A percentile compares a stretch with the other conserved stretches of the same genome.
phyloP scores from a whole-genome alignment of 1,140 invertebrate species.

The Papilio helenus region DNA sequence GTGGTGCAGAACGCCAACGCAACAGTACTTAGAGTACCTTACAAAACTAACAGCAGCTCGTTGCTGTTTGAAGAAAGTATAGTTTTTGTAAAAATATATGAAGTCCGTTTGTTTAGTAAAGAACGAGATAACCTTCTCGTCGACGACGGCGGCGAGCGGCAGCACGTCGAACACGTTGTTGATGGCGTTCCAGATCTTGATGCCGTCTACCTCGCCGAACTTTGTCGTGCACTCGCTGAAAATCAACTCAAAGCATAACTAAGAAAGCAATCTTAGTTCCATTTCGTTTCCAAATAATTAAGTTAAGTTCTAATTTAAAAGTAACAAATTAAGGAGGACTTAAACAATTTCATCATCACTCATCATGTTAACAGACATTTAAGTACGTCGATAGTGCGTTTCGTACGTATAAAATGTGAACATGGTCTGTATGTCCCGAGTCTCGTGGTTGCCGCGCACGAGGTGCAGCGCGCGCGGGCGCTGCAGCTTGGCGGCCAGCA shows the following conservation, averaged over 20 bases:
- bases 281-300: no score
- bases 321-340: no score
- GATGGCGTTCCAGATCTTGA: slow-evolving; percentile 86
- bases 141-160: slow-evolving; percentile 88
- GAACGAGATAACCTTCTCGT: slow-evolving; percentile 81
- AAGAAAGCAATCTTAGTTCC: no score
- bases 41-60: no score
- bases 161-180: slow-evolving; percentile 89
- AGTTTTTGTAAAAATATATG: no score
- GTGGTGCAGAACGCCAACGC: background rate
- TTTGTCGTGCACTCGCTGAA: slow-evolving; percentile 85
- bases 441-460: slow-evolving; percentile 87
- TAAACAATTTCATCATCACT: no score
- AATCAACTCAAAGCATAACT: slow-evolving; percentile 37
- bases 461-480: slow-evolving; percentile 84
- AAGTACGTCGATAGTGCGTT: background rate
- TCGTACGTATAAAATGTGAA: slow-evolving; percentile 87
- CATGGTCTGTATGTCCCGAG: slow-evolving; percentile 86
- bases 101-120: no score
- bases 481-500: slow-evolving; percentile 86
- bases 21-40: background rate
- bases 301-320: no score
- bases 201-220: slow-evolving; percentile 86
- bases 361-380: no score
- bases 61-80: no score